phyloP scores from a whole-genome alignment of 2,113 vertebrate genomes.

The Varanus komodoensis region DNA sequence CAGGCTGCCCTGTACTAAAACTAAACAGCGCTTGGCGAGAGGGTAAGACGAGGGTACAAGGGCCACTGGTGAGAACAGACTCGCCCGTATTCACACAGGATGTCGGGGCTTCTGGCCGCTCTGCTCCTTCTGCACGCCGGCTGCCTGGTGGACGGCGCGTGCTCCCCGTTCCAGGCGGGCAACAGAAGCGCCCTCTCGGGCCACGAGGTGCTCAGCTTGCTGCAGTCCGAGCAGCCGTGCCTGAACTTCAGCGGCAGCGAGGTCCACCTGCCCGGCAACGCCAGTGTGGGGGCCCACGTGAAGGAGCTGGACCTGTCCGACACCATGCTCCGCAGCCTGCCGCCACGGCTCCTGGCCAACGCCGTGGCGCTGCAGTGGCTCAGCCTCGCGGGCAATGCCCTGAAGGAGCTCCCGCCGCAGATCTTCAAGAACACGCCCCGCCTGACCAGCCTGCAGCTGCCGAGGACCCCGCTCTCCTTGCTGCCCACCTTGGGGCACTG shows the following conservation, averaged over 20 bases:
- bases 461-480: slow-evolving; percentile 23
- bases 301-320: slow-evolving; percentile 49
- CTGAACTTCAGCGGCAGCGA: neutral
- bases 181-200: fast-evolving
- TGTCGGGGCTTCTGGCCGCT: neutral
- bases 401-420: fast-evolving
- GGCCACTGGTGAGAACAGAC: too few species aligned
- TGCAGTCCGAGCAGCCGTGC: fast-evolving
- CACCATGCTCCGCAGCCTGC: slow-evolving; percentile 10
- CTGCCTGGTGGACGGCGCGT: fast-evolving
- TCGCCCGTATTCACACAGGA: neutral
- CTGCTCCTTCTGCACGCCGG: neutral
- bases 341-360: neutral
- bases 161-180: fast-evolving
- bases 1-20: too few species aligned
- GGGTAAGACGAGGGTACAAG: too few species aligned
- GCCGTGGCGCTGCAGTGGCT: fast-evolving
- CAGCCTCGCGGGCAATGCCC: slow-evolving; percentile 19
- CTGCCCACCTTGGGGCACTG: slow-evolving; percentile 22
- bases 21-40: too few species aligned
- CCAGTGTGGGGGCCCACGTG: fast-evolving
- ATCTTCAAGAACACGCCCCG: slow-evolving; percentile 3
- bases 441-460: neutral
- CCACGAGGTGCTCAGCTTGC: neutral
- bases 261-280: fast-evolving